These are phyloP conservation scores for Neostethus bicornis DNA, from an alignment of 2,797 vertebrate species.

Conservation along the genomic window DNA sequence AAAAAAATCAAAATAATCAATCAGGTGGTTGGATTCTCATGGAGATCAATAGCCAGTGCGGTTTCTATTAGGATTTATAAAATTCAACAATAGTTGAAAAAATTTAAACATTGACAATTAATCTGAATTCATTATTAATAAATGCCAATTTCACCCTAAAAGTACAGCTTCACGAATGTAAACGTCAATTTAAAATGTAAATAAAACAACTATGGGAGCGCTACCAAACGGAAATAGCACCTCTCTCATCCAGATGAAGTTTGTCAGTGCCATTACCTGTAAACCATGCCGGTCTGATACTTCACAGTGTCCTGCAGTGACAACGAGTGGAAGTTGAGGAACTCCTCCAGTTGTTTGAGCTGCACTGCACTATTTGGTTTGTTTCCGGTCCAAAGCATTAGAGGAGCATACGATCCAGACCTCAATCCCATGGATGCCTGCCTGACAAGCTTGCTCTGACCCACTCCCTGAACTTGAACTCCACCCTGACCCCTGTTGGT, in stretches of 20 bases:
- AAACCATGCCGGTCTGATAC: slow-evolving; percentile 80
- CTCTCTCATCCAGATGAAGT: slow-evolving; percentile 8
- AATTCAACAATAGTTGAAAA: not conserved
- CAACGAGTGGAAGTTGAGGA: slow-evolving; percentile 85
- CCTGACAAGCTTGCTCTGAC: slow-evolving; percentile 56
- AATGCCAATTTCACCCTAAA: not conserved
- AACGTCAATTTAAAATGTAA: not conserved
- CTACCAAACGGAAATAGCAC: not conserved
- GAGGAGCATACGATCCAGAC: slow-evolving; percentile 49
- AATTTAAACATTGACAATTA: too few relatives aligned
- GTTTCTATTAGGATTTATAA: slow-evolving; percentile 2
- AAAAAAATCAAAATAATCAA: slow-evolving; percentile 16
- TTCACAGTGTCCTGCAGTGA: slow-evolving; percentile 82
- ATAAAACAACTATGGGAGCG: slow-evolving; percentile 3
- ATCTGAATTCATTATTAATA: too few relatives aligned
- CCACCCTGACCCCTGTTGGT: slow-evolving; percentile 47
- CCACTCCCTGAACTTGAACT: slow-evolving; percentile 59
- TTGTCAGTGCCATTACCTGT: slow-evolving; percentile 70
- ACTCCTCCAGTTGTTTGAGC: slow-evolving; percentile 84
- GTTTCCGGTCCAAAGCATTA: slow-evolving; percentile 68
- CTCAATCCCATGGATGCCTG: slow-evolving; percentile 34
- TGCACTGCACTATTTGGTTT: slow-evolving; percentile 63
- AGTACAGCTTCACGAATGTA: too few relatives aligned
- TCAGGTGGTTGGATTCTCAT: slow-evolving; percentile 9
- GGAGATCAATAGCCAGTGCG: slow-evolving; percentile 26